These are phyloP conservation scores for Malurus splendens DNA, from an alignment of 2,797 vertebrate genomes.

Conservation along the genomic window DNA sequence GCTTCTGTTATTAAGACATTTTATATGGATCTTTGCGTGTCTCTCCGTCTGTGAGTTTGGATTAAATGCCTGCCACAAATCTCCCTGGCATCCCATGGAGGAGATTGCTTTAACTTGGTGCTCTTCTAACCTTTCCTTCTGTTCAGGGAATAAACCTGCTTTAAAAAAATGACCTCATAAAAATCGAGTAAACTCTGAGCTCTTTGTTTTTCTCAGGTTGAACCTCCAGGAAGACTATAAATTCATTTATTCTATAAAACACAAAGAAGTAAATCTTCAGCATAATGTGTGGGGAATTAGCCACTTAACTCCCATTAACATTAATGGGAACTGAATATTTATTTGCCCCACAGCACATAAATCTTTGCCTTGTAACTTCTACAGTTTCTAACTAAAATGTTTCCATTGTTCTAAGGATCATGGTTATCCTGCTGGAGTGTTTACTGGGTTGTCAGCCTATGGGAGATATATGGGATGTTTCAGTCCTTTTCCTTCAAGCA, in stretches of 20 bases:
- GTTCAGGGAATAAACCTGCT: slow-evolving; percentile 40
- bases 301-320: slow-evolving; percentile 69
- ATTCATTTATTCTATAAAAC: slow-evolving; percentile 63
- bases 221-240: slow-evolving; percentile 57
- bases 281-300: slow-evolving; percentile 63
- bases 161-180: slow-evolving; percentile 50
- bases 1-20: slow-evolving; percentile 61
- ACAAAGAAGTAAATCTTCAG: slow-evolving; percentile 60
- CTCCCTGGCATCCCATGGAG: slow-evolving; percentile 42
- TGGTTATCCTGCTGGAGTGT: slow-evolving; percentile 48
- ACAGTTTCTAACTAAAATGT: slow-evolving; percentile 62
- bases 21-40: slow-evolving; percentile 27
- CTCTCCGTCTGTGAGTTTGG: neutral
- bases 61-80: slow-evolving; percentile 53
- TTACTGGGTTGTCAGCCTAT: slow-evolving; percentile 52
- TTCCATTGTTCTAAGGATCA: slow-evolving; percentile 61
- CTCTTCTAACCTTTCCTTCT: slow-evolving; percentile 57
- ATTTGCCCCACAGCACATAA: slow-evolving; percentile 65
- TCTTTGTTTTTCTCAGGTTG: slow-evolving; percentile 55
- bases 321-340: slow-evolving; percentile 68
- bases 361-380: slow-evolving; percentile 60
- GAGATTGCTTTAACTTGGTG: slow-evolving; percentile 37
- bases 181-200: slow-evolving; percentile 50
- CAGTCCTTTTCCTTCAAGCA: slow-evolving; percentile 31
- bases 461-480: slow-evolving; percentile 51